Percentiles rank a stretch among this genome's conserved stretches.
Conservation (phyloP, 2,113 vertebrate genomes). For the Megaceryle torquata region DNA sequence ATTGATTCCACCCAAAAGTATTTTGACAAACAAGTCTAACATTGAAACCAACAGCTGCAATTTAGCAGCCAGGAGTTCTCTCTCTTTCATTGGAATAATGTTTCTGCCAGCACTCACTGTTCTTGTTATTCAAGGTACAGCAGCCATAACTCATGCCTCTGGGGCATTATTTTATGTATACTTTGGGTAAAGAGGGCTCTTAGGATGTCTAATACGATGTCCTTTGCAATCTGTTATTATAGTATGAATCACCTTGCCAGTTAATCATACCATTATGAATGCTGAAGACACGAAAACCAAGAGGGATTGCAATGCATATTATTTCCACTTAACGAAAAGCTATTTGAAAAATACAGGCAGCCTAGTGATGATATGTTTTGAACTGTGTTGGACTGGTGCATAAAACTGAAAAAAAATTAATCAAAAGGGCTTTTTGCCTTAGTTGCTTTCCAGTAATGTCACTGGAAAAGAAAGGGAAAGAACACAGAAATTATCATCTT, state of each 20-base stretch:
- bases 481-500: neutral
- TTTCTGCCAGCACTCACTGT: slow-evolving; percentile 61
- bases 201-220: slow-evolving; percentile 68
- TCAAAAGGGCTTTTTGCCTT: slow-evolving; percentile 1
- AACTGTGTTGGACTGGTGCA: neutral
- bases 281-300: slow-evolving; percentile 61
- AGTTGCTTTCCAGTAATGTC: neutral
- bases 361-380: neutral
- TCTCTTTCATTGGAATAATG: slow-evolving; percentile 74
- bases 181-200: slow-evolving; percentile 66
- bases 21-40: slow-evolving; percentile 76
- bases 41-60: slow-evolving; percentile 70
- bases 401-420: neutral
- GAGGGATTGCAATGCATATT: slow-evolving; percentile 52
- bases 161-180: slow-evolving; percentile 58
- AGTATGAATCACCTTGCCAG: slow-evolving; percentile 56
- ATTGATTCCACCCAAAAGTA: slow-evolving; percentile 17
- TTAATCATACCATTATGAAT: slow-evolving; percentile 75
- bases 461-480: neutral
- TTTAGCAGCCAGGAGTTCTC: slow-evolving; percentile 59
- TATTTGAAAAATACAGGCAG: slow-evolving; percentile 43
- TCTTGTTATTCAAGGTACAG: slow-evolving; percentile 56
- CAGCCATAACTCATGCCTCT: slow-evolving; percentile 74
- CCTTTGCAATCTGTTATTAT: slow-evolving; percentile 74
- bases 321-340: slow-evolving; percentile 56